Base-by-base conservation (phyloP, 2,888 invertebrate genomes). In the Pristionchus exspectatus region DNA sequence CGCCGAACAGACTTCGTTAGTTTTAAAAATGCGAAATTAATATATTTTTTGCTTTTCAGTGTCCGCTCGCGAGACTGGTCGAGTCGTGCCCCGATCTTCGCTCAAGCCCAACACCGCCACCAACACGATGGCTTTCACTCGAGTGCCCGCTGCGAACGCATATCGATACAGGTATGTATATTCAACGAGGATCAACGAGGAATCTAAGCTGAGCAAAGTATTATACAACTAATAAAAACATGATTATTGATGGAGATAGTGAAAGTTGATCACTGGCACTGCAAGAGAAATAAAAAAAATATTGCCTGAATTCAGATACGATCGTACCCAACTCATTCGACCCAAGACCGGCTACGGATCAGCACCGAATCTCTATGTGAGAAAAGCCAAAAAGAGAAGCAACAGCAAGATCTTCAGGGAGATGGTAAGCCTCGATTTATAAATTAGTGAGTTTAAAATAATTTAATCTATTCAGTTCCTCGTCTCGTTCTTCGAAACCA, bases 141-240 rank as follows among this genome's bases (percentile, higher is more conserved):
- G 88, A 88, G 88, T 88, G 0, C 88, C 88, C 27, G 88, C 88
- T 59, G 38, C 72, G 27, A 88, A 88, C 56, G 88, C 88, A 18
- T 88, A 77, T 27, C 27, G 74, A 38, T 74, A 77, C 77, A 54
- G 77, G 88, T 88, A 38, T 50, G 44, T 50, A 7, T 50, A 50
- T 50, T 50, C 44, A 50, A 9, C 12, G 10, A 50, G 56, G 18
- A 56, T 56, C 10, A 54, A 12, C 54, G 14, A 54, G 54, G 38
- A 38, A 38, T 38, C 38, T 38, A 38, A 38, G 38, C 38, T 3
- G 38, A 38, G 38, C 38, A 5, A 38, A 38, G 38, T 38, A n/a
- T n/a, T n/a, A n/a, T n/a, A 38, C 38, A 38, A 38, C 38, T 38
- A 5, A 14, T 69, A 2, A 38, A 38, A 38, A 38, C 38, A 38